These are phyloP conservation scores for Anthopleura sola DNA, from an alignment of 64 coral and sea anemone genomes.

Conservation along the genomic window DNA sequence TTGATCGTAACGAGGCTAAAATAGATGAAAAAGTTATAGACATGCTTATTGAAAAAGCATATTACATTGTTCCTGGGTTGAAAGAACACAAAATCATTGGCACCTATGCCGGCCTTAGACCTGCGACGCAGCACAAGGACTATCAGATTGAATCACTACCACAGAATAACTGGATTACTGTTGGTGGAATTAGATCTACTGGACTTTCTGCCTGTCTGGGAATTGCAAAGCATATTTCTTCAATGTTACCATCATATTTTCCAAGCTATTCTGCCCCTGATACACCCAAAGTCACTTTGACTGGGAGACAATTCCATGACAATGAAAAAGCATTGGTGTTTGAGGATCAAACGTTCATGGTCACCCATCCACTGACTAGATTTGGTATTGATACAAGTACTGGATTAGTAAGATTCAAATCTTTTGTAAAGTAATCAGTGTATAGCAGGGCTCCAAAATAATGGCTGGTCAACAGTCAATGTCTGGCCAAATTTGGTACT, in stretches of 20 bases:
- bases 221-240: conserved; percentile 57
- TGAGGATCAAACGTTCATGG: background rate
- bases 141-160: conserved; percentile 55
- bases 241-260: conserved; percentile 20
- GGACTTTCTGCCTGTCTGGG: conserved; percentile 79
- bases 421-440: background rate
- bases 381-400: conserved; percentile 15
- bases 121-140: conserved; percentile 60
- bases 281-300: background rate
- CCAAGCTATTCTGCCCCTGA: background rate
- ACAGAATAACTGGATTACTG: conserved; percentile 52
- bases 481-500: too few relatives aligned
- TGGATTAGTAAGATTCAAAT: background rate
- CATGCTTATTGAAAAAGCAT: conserved; percentile 36
- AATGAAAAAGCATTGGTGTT: background rate
- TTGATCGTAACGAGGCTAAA: conserved; percentile 34
- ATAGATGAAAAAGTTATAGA: conserved; percentile 41
- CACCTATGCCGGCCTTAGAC: conserved; percentile 66
- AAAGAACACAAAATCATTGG: conserved; percentile 54
- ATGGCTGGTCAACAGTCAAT: background rate
- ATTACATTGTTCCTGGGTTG: conserved; percentile 38
- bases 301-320: background rate
- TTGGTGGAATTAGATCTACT: conserved; percentile 75
- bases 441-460: background rate
- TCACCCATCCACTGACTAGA: conserved; percentile 35